phyloP scores from a whole-genome alignment of 2,113 vertebrate species.

The Psettodes erumei region DNA sequence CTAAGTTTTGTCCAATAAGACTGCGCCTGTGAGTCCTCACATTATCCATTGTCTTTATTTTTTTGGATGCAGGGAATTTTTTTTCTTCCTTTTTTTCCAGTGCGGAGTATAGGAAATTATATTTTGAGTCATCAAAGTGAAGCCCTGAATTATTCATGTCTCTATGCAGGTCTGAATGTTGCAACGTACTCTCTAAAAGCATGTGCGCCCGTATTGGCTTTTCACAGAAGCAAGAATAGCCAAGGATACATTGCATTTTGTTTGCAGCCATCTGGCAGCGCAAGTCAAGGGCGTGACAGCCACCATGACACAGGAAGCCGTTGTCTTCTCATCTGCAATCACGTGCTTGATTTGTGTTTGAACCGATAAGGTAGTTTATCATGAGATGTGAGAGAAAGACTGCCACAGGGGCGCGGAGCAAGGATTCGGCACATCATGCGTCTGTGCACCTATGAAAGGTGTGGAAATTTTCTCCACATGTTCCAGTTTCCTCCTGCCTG shows the following conservation, averaged over 20 bases:
- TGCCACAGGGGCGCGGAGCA: too few species aligned
- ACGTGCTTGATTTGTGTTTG: slow-evolving; percentile 19
- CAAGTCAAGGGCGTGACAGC: slow-evolving; percentile 5
- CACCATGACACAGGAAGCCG: slow-evolving; percentile 21
- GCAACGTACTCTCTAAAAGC: slow-evolving; percentile 39
- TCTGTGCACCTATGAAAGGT: too few species aligned
- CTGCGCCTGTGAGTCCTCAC: background rate
- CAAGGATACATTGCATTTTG: slow-evolving; percentile 11
- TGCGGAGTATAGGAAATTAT: slow-evolving; percentile 2
- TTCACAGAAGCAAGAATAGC: slow-evolving; percentile 1
- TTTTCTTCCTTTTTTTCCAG: too few species aligned
- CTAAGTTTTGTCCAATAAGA: background rate
- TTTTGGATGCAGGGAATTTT: background rate
- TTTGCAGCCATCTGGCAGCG: slow-evolving; percentile 15
- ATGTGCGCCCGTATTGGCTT: slow-evolving; percentile 41
- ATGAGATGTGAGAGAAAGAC: background rate
- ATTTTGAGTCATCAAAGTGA: slow-evolving; percentile 6
- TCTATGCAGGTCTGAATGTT: slow-evolving; percentile 28
- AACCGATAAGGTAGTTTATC: background rate
- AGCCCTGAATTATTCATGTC: slow-evolving; percentile 51
- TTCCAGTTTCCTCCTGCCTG: background rate
- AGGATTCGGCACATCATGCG: background rate
- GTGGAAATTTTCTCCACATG: background rate
- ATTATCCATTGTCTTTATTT: background rate
- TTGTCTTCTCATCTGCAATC: slow-evolving; percentile 16